phyloP scores from a whole-genome alignment of 2,888 invertebrate species.

The Eucriotettix oculatus region DNA sequence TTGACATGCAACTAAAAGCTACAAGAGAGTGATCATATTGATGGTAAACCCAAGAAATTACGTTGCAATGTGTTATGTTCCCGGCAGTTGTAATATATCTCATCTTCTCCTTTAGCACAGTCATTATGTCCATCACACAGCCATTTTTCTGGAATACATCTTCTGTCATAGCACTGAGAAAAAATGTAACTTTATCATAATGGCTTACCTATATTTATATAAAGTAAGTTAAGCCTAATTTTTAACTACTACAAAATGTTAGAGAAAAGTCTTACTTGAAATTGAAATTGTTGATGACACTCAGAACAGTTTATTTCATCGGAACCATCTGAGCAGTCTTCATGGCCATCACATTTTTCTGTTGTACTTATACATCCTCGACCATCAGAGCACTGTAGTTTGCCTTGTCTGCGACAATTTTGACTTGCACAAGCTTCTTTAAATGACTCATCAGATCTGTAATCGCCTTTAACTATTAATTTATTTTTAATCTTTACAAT shows the following conservation, averaged over 20 bases:
- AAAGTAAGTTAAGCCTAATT: too few relatives aligned
- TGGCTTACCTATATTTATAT: too few relatives aligned
- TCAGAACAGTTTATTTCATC: constrained; percentile 7
- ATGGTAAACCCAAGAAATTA: not conserved
- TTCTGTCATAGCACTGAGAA: constrained; percentile 23
- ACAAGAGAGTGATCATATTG: too few relatives aligned
- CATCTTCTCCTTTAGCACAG: constrained; percentile 21
- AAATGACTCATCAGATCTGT: not conserved
- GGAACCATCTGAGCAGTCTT: not conserved
- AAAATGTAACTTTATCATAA: too few relatives aligned
- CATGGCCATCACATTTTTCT: not conserved
- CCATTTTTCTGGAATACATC: constrained; percentile 19
- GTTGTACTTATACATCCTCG: not conserved
- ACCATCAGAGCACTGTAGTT: not conserved
- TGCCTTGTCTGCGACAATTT: not conserved
- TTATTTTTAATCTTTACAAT: too few relatives aligned
- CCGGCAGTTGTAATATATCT: constrained; percentile 14
- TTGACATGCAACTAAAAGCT: too few relatives aligned
- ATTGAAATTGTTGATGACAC: constrained; percentile 15
- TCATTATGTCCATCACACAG: constrained; percentile 22
- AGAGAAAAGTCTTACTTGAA: not conserved
- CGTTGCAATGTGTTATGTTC: not conserved
- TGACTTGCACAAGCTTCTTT: not conserved
- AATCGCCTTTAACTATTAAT: not conserved
- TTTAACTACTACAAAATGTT: too few relatives aligned